A percentile compares a stretch with the other conserved stretches of the same genome.
Conservation (phyloP, 1,140 invertebrate genomes). For the Belonocnema kinseyi region DNA sequence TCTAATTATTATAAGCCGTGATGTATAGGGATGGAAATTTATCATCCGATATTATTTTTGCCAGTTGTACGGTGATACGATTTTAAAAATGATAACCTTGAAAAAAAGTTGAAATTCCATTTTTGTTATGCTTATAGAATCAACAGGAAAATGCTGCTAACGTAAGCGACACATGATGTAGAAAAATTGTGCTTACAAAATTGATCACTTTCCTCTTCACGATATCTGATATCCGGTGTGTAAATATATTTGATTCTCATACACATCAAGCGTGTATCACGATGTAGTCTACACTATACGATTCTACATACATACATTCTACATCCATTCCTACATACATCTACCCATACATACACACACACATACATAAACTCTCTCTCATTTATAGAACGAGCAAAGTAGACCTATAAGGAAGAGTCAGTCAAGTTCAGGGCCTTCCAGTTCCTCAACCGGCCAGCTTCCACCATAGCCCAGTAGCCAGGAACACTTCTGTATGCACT, state of each 20-base stretch:
- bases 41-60: too few species aligned
- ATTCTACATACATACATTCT: too few species aligned
- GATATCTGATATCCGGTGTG: not conserved
- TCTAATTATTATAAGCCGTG: too few species aligned
- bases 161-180: not conserved
- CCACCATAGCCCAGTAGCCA: not conserved
- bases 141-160: not conserved
- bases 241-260: not conserved
- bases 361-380: slow-evolving; percentile 29
- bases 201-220: slow-evolving; percentile 9
- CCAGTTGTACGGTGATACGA: too few species aligned
- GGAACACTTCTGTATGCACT: too few species aligned
- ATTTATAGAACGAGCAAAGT: slow-evolving; percentile 34
- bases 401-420: slow-evolving; percentile 68
- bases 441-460: slow-evolving; percentile 60
- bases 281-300: not conserved
- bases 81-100: too few species aligned
- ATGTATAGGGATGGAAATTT: too few species aligned
- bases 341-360: too few species aligned
- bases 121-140: not conserved
- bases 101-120: too few species aligned
- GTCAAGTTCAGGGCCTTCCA: slow-evolving; percentile 70
- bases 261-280: not conserved
- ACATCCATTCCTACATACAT: not conserved
- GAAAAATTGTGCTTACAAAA: not conserved